A percentile compares a stretch with the other conserved stretches of the same genome.
These are phyloP conservation scores for Zaprionus capensis DNA, from an alignment of 1,140 invertebrate species.

Conservation along the genomic window DNA sequence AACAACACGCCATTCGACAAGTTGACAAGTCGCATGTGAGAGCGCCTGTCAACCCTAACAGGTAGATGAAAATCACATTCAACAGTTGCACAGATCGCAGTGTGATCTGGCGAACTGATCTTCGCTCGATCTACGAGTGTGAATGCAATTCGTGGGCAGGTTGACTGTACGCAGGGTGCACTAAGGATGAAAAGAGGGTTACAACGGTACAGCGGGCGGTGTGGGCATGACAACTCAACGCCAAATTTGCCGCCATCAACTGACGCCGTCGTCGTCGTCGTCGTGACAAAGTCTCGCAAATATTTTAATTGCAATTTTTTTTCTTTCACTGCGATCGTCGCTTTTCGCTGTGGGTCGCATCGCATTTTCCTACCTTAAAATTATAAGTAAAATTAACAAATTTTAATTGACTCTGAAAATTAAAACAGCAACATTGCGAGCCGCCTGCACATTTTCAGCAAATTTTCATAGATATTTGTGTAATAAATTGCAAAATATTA, in stretches of 20 bases:
- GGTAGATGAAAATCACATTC: not conserved
- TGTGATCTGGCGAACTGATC: not conserved
- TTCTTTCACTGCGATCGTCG: slow-evolving; percentile 34
- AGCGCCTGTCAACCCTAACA: not conserved
- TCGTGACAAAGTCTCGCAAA: slow-evolving; percentile 72
- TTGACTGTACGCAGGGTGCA: not conserved
- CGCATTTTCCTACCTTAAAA: slow-evolving; percentile 74
- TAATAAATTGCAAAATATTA: slow-evolving; percentile 56
- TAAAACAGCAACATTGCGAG: slow-evolving; percentile 57
- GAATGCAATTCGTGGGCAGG: slow-evolving; percentile 11
- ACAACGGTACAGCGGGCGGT: not conserved
- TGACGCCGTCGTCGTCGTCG: slow-evolving; percentile 41
- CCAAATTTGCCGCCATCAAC: slow-evolving; percentile 56
- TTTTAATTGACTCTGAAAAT: slow-evolving; percentile 83
- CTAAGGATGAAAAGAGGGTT: too few relatives aligned
- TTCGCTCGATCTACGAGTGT: slow-evolving; percentile 21
- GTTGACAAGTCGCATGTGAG: not conserved
- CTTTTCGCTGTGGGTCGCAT: slow-evolving; percentile 47
- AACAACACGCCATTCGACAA: not conserved
- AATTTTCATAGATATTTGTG: slow-evolving; percentile 66
- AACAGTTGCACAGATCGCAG: not conserved
- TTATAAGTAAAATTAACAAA: slow-evolving; percentile 81
- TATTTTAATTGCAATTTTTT: slow-evolving; percentile 74
- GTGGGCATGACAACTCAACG: slow-evolving; percentile 44
- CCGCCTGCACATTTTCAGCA: slow-evolving; percentile 57